Evolutionary conservation across 2,113 vertebrate species (phyloP).

Genomic region (Dicerorhinus sumatrensis): DNA sequence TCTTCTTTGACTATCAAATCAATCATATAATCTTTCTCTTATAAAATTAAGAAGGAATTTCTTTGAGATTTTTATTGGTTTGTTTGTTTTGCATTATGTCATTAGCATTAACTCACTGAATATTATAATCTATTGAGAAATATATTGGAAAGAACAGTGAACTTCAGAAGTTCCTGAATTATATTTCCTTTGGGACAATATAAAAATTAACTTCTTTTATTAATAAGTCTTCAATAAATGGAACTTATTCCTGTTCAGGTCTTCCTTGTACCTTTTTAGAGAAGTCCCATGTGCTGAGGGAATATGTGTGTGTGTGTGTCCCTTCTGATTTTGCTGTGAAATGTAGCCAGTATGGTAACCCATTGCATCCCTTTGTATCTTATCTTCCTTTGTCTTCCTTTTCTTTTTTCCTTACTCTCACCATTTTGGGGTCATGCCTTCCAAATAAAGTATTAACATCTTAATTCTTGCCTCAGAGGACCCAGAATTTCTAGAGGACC

Average conservation of each 20-base stretch:
- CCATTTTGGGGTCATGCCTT: background rate
- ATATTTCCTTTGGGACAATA: background rate
- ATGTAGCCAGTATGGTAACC: background rate
- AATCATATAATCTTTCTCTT: background rate
- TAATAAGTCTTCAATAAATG: background rate
- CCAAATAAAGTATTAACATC: background rate
- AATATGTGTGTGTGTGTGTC: background rate
- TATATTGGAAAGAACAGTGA: background rate
- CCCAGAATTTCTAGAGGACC: background rate
- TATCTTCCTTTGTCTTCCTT: background rate
- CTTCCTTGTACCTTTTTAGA: background rate
- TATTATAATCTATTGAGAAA: slow-evolving; percentile 26
- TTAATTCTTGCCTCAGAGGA: background rate
- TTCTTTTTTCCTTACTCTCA: background rate
- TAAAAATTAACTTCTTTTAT: background rate
- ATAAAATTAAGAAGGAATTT: slow-evolving; percentile 1
- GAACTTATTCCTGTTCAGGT: background rate
- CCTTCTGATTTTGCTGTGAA: background rate
- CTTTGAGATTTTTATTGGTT: background rate
- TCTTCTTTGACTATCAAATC: slow-evolving; percentile 38
- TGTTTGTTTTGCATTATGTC: background rate
- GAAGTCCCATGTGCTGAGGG: too few relatives aligned
- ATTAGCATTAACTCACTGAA: background rate
- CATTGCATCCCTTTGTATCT: too few relatives aligned
- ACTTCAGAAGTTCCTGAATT: slow-evolving; percentile 2